Base-by-base conservation (phyloP, 2,888 invertebrate genomes). In the Dynastes grantii region DNA sequence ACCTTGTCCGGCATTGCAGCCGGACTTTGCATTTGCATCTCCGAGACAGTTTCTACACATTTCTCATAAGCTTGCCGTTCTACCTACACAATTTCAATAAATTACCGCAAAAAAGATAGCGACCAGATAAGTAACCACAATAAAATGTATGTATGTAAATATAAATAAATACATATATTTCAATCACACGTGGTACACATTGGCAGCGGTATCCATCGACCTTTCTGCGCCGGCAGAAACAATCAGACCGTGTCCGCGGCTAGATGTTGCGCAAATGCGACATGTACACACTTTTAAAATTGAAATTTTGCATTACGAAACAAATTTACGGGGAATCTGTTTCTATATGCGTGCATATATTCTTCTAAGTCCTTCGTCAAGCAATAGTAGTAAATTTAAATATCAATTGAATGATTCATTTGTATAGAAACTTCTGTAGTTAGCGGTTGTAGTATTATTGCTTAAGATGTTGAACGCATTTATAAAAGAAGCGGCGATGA, bases 201-300 rank as follows among this genome's bases (percentile, higher is more conserved):
- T 16, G 32, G 22, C 49, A 16, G 58, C 40, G 5, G 58, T 73
- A 73, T 61, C 58, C 40, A 58, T 58, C 73, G 73, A 76, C 67
- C 40, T 67, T 55, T 61, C 63, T 29, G 63, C 40, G 32, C 27
- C 49, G 49, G 27, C 73, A 76, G 76, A 78, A 81, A 82, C 80
- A 83, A 82, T 81, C 83, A 84, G 85, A 85, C 84, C 85, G 84
- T 82, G 83, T 84, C 85, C 83, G 80, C 83, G 83, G 53, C 83
- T 83, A 83, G 79, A 78, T 27, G 80, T 85, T 85, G 84, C 85
- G 84, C 81, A 85, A 85, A 84, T 81, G 82, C 83, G 40, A 40
- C 58, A 61, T 81, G 83, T 83, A 83, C 11, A 45, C 81, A 78
- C 70, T 70, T 70, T 70, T 70, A 70, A 70, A 70, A 70, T 70